A percentile compares a stretch with the other conserved stretches of the same genome.
Evolutionary conservation across 2,888 invertebrate species (phyloP).

Genomic region (Agrochola litura): DNA sequence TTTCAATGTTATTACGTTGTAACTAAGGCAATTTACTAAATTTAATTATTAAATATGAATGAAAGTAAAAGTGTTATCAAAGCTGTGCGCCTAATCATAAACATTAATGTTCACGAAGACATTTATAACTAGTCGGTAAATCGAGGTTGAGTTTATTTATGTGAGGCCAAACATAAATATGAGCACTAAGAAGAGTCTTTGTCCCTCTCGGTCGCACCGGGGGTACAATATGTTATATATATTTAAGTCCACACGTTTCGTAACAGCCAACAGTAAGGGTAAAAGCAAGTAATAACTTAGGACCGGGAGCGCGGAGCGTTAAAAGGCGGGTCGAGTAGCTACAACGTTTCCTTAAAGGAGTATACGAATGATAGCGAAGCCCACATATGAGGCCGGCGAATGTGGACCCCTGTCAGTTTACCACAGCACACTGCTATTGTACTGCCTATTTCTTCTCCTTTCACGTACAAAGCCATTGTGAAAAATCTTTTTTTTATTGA

Average conservation of each 20-base stretch:
- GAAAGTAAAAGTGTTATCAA: conserved; percentile 48
- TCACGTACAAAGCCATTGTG: conserved; percentile 44
- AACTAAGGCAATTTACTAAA: conserved; percentile 61
- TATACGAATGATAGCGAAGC: conserved; percentile 28
- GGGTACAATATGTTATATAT: conserved; percentile 58
- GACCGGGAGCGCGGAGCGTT: conserved; percentile 46
- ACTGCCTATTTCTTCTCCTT: conserved; percentile 25
- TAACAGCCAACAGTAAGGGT: conserved; percentile 59
- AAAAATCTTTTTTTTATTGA: conserved; percentile 43
- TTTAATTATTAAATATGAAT: conserved; percentile 59
- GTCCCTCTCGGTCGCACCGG: conserved; percentile 44
- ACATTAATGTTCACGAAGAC: conserved; percentile 33
- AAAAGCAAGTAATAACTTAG: conserved; percentile 60
- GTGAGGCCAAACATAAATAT: conserved; percentile 46
- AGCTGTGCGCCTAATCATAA: conserved; percentile 40
- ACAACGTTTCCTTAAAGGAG: conserved; percentile 60
- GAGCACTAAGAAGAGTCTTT: conserved; percentile 52
- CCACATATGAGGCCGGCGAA: conserved; percentile 42
- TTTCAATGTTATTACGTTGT: conserved; percentile 57
- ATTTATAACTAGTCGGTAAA: conserved; percentile 37
- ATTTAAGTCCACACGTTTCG: conserved; percentile 52
- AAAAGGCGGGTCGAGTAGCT: conserved; percentile 57
- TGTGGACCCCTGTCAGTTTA: conserved; percentile 54
- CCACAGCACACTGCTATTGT: conserved; percentile 53
- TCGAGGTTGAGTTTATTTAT: conserved; percentile 53